These are phyloP conservation scores for Ictidomys tridecemlineatus DNA, from an alignment of 2,113 vertebrate genomes.

Conservation along the genomic window DNA sequence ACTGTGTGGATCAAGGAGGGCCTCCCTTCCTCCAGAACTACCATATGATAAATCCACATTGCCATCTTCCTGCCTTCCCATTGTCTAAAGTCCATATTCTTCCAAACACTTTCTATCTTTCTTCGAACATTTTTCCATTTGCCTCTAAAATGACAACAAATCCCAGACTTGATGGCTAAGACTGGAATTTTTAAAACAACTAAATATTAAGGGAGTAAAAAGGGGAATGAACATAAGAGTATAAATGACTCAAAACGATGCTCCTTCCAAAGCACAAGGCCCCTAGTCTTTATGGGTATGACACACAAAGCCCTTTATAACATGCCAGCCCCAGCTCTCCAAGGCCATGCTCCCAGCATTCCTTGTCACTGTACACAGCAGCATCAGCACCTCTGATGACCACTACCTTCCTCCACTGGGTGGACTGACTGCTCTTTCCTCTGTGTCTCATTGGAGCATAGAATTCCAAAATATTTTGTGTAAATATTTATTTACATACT, in stretches of 20 bases:
- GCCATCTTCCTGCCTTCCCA: neutral
- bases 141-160: constrained; percentile 24
- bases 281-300: neutral
- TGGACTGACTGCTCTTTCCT: neutral
- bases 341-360: neutral
- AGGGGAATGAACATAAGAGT: neutral
- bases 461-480: neutral
- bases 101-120: constrained; percentile 23
- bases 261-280: neutral
- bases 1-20: neutral
- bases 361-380: too few species aligned
- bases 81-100: neutral
- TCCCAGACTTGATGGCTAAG: neutral
- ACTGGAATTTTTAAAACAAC: constrained; percentile 39
- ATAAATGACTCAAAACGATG: neutral
- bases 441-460: neutral
- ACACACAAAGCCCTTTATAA: neutral
- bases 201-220: neutral
- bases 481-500: neutral
- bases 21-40: neutral
- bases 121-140: neutral
- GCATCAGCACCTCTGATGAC: neutral
- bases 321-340: neutral
- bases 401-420: neutral
- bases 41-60: neutral